Base-by-base conservation (phyloP, 2,888 invertebrate species). In the Drosophila anomalata region DNA sequence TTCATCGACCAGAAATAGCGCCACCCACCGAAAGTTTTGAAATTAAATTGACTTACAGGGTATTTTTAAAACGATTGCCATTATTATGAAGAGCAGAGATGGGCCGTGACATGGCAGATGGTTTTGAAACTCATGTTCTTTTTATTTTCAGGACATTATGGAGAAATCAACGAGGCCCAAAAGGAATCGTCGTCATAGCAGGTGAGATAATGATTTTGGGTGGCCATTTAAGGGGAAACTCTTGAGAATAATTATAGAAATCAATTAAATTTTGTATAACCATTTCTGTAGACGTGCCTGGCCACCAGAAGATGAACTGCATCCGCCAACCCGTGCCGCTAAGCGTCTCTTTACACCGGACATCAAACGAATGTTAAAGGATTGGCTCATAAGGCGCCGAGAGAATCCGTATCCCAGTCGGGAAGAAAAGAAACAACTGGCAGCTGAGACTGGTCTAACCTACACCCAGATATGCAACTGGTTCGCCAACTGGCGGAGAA, bases 401-500 rank as follows among this genome's bases (percentile, higher is more conserved):
- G 95, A 96, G 75, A 95, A 96, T 90, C 96, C 96, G 0, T 96
- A 96, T 90, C 96, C 96, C 1, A 95, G 95, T 87, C 92, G 96
- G 68, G 95, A 95, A 78, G 96, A 96, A 90, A 96, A 96, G 89
- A 95, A 95, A 91, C 93, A 93, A 54, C 91, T 96, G 63, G 95
- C 96, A 1, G 91, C 94, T 22, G 95, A 96, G 91, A 96, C 96
- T 1, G 96, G 96, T 47, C 93, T 96, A 24, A 96, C 96, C 20
- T 96, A 96, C 82, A 95, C 95, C 80, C 96, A 96, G 93, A 95
- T 95, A 91, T 93, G 91, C 75, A 96, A 96, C 90, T 96, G 96
- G 96, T 96, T 96, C 89, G 96, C 96, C n/a, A 96, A 96, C 87
- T 96, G 96, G 96, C 93, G 96, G 67, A 92, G 96, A 81, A 96